Base-by-base conservation (phyloP, 23 tunicate species). In the Phallusia fumigata region DNA sequence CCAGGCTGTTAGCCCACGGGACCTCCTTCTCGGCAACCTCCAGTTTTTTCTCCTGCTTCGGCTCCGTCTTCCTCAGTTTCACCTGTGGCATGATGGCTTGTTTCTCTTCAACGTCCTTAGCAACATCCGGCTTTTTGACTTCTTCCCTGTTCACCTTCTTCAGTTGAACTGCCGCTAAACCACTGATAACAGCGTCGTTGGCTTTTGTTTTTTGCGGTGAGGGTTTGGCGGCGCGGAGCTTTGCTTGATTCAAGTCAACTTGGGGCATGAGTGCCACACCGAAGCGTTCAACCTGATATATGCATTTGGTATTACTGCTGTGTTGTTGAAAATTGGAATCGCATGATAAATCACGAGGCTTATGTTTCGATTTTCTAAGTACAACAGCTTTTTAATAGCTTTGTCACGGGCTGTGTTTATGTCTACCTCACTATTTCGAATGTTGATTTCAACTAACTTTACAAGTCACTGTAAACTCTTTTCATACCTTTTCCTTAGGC, bases 111-210 rank as follows among this genome's bases (percentile, higher is more conserved):
- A 58, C 69, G 0, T 83, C 80, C 47, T 75, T 33, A 18, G 32
- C 0, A 11, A 21, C 44, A 19, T 72, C 83, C 18, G 65, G 65
- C 26, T 65, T 79, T 52, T 83, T 83, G 36, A 32, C 69, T 36
- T 78, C 79, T 3, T 88, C 87, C 30, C 84, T 64, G 36, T 88
- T 64, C 5, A 88, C 92, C 78, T 88, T 88, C 65, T 88, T 88
- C 47, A 88, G 78, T 52, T 88, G 92, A 15, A 88, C 84, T 2
- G 65, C 86, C 1, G 91, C 86, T 0, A 87, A 36, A 21, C 52
- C 91, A 12, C 33, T 47, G 36, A 53, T 79, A 10, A 52, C 3
- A 31, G 52, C 53, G 30, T 53, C 75, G 30, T 75, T 76, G 11
- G 47, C 31, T 21, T 33, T 73, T 10, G 33, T 52, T 18, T 50